Percentiles rank a stretch among this genome's conserved stretches.
These are phyloP conservation scores for Hypena proboscidalis DNA, from an alignment of 2,888 invertebrate species.

Conservation along the genomic window DNA sequence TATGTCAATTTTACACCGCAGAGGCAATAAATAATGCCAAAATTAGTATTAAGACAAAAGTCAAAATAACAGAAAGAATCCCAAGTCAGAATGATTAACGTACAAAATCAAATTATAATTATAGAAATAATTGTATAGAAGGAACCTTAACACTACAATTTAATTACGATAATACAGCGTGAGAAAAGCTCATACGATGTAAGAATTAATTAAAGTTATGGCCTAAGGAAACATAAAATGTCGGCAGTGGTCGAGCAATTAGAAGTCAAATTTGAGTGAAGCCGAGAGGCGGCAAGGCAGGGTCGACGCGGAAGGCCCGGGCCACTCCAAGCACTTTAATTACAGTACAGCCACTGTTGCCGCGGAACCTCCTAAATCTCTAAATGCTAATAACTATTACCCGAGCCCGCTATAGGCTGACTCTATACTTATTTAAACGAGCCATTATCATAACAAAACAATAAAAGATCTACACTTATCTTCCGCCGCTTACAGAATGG, in stretches of 20 bases:
- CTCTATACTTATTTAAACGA: too few species aligned
- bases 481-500: slow-evolving; percentile 21
- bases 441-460: slow-evolving; percentile 41
- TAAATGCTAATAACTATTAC: slow-evolving; percentile 19
- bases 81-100: slow-evolving; percentile 8
- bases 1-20: not conserved
- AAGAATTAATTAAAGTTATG: slow-evolving; percentile 80
- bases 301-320: slow-evolving; percentile 56
- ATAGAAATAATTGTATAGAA: slow-evolving; percentile 37
- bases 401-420: slow-evolving; percentile 9
- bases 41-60: slow-evolving; percentile 2
- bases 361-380: slow-evolving; percentile 10
- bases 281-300: slow-evolving; percentile 54
- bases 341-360: slow-evolving; percentile 18
- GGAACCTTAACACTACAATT: slow-evolving; percentile 47
- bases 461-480: slow-evolving; percentile 39
- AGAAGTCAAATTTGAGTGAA: slow-evolving; percentile 72
- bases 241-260: slow-evolving; percentile 72
- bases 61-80: not conserved
- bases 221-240: slow-evolving; percentile 78
- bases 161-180: slow-evolving; percentile 67
- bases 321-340: slow-evolving; percentile 13
- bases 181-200: slow-evolving; percentile 72
- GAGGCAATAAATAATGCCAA: not conserved
- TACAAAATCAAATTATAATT: slow-evolving; percentile 27